Conservation (phyloP, 2,113 vertebrate species). For the Sisor rabdophorus region DNA sequence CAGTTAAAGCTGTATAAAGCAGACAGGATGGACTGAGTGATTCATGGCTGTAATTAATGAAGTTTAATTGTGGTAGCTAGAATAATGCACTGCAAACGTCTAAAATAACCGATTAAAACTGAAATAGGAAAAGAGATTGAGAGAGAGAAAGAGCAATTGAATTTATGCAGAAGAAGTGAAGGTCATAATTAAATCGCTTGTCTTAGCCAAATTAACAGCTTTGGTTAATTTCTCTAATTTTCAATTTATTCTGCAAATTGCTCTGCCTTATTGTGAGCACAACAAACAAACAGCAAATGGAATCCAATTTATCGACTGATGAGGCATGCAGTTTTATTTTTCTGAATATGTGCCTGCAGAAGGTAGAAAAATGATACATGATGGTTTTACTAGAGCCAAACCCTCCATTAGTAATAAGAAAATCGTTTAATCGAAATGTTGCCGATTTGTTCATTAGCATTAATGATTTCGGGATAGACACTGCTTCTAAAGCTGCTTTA, state of each 20-base stretch:
- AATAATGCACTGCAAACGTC: slow-evolving; percentile 41
- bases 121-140: slow-evolving; percentile 10
- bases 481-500: background rate
- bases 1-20: too few relatives aligned
- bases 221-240: slow-evolving; percentile 52
- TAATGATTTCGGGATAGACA: too few relatives aligned
- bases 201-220: slow-evolving; percentile 52
- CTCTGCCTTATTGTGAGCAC: slow-evolving; percentile 21
- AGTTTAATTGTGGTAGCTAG: slow-evolving; percentile 39
- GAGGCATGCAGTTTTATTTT: background rate
- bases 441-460: too few relatives aligned
- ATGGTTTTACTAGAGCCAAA: background rate
- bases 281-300: slow-evolving; percentile 29
- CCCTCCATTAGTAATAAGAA: background rate
- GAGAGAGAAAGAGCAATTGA: background rate
- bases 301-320: slow-evolving; percentile 8
- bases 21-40: slow-evolving; percentile 41
- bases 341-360: background rate
- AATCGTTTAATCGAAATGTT: too few relatives aligned
- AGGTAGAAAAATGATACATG: background rate
- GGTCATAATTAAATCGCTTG: slow-evolving; percentile 47
- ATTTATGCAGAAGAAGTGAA: slow-evolving; percentile 44
- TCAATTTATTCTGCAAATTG: slow-evolving; percentile 53
- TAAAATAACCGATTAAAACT: slow-evolving; percentile 18
- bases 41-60: slow-evolving; percentile 54